Evolutionary conservation across 2,113 vertebrate genomes (phyloP).

Genomic region (Merops nubicus): DNA sequence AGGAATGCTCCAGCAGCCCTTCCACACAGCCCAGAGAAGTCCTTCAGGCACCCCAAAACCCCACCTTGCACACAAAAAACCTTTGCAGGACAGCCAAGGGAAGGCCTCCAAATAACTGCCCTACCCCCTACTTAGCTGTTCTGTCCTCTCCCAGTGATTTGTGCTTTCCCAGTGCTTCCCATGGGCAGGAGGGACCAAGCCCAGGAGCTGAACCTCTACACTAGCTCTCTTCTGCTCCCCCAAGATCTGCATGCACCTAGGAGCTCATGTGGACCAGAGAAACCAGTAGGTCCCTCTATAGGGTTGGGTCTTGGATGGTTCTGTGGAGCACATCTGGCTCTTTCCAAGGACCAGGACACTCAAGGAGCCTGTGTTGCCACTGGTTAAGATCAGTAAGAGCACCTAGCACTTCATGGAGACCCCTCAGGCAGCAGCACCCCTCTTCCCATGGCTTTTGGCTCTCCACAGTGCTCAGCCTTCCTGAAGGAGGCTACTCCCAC

Average conservation of each 20-base stretch:
- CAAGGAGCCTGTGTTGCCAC: not conserved
- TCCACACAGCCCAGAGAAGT: not conserved
- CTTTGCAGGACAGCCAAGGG: not conserved
- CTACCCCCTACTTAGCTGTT: not conserved
- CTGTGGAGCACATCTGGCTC: not conserved
- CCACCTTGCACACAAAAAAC: not conserved
- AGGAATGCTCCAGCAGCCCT: not conserved
- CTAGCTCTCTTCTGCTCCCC: not conserved
- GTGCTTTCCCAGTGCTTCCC: not conserved
- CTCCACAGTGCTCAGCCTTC: not conserved
- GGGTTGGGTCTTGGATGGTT: not conserved
- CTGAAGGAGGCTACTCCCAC: not conserved
- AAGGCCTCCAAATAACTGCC: not conserved
- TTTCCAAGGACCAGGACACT: not conserved
- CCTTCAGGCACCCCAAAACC: not conserved
- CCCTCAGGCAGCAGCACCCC: not conserved
- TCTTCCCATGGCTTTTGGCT: not conserved
- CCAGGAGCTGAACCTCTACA: not conserved
- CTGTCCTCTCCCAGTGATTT: accelerated
- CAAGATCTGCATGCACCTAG: not conserved
- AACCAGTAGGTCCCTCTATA: not conserved
- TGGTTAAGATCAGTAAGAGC: not conserved
- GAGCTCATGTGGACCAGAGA: not conserved
- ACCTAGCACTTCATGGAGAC: not conserved
- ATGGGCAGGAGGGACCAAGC: not conserved